Percentiles rank a stretch among this genome's conserved stretches.
Evolutionary conservation across 2,888 invertebrate genomes (phyloP).

Genomic region (Rhopalosiphum nymphaeae): DNA sequence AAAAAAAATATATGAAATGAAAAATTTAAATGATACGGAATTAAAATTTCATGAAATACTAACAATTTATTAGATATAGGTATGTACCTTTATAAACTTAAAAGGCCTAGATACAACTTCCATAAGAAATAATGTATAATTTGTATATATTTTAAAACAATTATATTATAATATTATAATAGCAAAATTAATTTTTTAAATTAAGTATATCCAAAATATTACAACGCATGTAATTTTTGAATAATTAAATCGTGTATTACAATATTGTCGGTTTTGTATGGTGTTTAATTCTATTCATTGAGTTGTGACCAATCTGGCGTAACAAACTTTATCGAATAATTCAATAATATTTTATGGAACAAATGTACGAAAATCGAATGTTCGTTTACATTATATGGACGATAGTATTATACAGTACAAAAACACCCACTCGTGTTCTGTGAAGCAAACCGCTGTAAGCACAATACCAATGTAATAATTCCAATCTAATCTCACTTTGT

Average conservation of each 20-base stretch:
- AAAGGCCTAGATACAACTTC: neutral
- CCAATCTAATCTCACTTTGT: constrained; percentile 1
- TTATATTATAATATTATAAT: neutral
- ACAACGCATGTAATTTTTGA: neutral
- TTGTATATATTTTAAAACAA: neutral
- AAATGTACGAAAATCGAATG: neutral
- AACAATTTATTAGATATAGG: neutral
- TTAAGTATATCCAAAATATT: neutral
- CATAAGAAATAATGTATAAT: neutral
- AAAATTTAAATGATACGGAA: neutral
- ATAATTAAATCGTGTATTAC: neutral
- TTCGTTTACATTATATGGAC: neutral
- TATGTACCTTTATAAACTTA: neutral
- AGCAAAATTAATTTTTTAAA: neutral
- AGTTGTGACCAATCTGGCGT: neutral
- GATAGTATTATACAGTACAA: neutral
- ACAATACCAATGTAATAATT: neutral
- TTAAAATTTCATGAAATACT: neutral
- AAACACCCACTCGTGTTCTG: neutral
- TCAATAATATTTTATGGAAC: neutral
- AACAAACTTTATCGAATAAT: neutral
- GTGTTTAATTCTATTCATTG: neutral
- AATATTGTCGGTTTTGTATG: neutral
- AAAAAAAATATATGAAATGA: neutral
- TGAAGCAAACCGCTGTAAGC: neutral